These are phyloP conservation scores for Rhyacichthys aspro DNA, from an alignment of 2,797 vertebrate genomes.

Conservation along the genomic window DNA sequence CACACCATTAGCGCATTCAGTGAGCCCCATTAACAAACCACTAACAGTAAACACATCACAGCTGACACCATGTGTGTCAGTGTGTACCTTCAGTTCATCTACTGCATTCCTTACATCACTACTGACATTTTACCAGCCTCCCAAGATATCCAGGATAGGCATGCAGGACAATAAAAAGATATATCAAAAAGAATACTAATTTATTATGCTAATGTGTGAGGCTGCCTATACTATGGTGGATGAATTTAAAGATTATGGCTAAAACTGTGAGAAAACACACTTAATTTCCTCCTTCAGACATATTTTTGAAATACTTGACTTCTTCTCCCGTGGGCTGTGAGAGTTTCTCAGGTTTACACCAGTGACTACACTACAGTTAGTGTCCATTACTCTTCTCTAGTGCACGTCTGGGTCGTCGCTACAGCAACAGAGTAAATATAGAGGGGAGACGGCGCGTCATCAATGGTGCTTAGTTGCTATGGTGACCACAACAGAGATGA, in stretches of 20 bases:
- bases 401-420: conserved; percentile 47
- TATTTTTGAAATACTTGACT: too few relatives aligned
- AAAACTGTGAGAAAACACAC: background rate
- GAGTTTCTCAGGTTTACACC: conserved; percentile 1
- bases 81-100: background rate
- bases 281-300: background rate
- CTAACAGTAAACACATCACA: conserved; percentile 29
- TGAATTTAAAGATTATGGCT: background rate
- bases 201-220: too few relatives aligned
- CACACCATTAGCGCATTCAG: conserved; percentile 3
- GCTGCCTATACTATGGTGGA: too few relatives aligned
- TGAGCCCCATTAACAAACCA: conserved; percentile 24
- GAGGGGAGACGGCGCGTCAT: conserved; percentile 63
- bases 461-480: conserved; percentile 47
- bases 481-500: conserved; percentile 35
- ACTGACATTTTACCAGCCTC: conserved; percentile 59
- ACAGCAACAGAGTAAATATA: conserved; percentile 74
- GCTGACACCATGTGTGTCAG: conserved; percentile 12
- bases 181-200: too few relatives aligned
- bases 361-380: conserved; percentile 9
- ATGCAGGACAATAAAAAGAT: conserved; percentile 25
- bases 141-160: conserved; percentile 53
- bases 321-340: background rate
- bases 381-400: conserved; percentile 20
- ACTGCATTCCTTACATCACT: conserved; percentile 21